Conservation (phyloP, 2,113 vertebrate genomes). For the Odobenus rosmarus region DNA sequence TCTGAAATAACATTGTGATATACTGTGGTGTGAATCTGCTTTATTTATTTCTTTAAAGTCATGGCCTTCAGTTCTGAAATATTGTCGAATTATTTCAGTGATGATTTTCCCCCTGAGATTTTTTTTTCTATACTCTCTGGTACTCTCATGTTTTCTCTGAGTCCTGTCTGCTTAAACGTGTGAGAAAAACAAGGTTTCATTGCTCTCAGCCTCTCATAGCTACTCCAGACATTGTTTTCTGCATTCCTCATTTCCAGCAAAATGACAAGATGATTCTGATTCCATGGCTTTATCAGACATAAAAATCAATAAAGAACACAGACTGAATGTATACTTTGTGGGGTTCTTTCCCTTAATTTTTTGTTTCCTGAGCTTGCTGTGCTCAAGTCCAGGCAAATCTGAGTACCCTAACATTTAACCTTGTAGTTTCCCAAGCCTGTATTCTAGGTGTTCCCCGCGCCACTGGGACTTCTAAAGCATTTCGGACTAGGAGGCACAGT, state of each 20-base stretch:
- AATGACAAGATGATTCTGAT: constrained; percentile 63
- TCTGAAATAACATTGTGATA: background rate
- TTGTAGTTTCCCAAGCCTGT: background rate
- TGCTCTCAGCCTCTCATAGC: constrained; percentile 23
- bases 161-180: constrained; percentile 50
- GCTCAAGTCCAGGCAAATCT: background rate
- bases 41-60: background rate
- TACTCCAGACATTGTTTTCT: constrained; percentile 36
- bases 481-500: background rate
- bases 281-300: constrained; percentile 49
- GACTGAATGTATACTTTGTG: background rate
- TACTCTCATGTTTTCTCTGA: background rate
- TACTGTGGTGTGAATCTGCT: background rate
- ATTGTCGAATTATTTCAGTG: background rate
- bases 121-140: background rate
- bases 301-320: constrained; percentile 43
- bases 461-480: background rate
- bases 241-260: constrained; percentile 32
- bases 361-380: background rate
- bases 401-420: background rate
- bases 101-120: background rate
- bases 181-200: constrained; percentile 50
- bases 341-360: background rate
- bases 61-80: background rate
- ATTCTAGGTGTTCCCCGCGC: background rate